phyloP scores from a whole-genome alignment of 1,140 invertebrate species.

The Apolygus lucorum region DNA sequence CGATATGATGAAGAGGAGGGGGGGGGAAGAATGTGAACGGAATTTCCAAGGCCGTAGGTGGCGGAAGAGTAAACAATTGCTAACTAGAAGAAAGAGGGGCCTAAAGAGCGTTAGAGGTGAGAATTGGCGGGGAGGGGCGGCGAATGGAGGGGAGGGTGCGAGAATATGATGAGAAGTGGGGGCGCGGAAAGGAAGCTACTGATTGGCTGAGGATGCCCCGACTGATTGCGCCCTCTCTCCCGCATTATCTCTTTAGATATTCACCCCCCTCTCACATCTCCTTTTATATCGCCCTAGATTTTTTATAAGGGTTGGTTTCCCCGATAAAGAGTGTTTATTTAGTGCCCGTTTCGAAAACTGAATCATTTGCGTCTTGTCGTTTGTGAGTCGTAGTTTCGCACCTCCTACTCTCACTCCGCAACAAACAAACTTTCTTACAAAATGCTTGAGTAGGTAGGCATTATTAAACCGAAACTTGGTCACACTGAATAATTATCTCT shows the following conservation, averaged over 20 bases:
- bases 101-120: conserved; percentile 12
- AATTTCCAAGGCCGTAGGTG: conserved; percentile 22
- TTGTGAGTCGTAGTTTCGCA: no score
- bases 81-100: conserved; percentile 11
- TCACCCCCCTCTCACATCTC: conserved; percentile 6
- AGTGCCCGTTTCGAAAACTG: no score
- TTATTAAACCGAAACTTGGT: no score
- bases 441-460: no score
- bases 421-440: no score
- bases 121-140: conserved; percentile 15
- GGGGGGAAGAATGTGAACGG: background rate
- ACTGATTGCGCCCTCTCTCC: conserved; percentile 11
- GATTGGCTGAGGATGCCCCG: conserved; percentile 19
- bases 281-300: no score
- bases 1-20: no score
- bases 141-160: conserved; percentile 16
- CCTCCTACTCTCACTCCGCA: no score
- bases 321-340: no score
- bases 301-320: no score
- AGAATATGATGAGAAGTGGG: conserved; percentile 22
- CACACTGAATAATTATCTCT: no score
- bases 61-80: conserved; percentile 17
- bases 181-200: conserved; percentile 25
- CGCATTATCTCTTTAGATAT: conserved; percentile 14
- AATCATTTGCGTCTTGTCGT: no score